These are phyloP conservation scores for Chlamydotis undulata DNA, from an alignment of 2,113 vertebrate species.

Conservation along the genomic window DNA sequence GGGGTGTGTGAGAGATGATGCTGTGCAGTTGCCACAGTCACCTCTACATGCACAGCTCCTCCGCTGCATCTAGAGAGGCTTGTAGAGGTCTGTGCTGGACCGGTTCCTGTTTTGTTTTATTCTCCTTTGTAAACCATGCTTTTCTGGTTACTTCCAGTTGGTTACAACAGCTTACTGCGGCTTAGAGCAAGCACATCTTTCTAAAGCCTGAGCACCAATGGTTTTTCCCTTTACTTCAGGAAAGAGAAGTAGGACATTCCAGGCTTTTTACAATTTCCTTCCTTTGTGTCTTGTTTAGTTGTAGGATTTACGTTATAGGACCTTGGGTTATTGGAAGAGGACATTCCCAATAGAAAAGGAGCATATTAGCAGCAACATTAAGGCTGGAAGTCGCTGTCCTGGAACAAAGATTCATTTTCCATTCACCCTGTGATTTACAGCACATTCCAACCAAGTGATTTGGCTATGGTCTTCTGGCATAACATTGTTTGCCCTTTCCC, in stretches of 20 bases:
- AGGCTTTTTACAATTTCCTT: not conserved
- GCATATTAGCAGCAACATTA: constrained; percentile 24
- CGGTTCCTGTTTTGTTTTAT: not conserved
- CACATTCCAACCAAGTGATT: constrained; percentile 64
- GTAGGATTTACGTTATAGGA: constrained; percentile 4
- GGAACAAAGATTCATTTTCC: constrained; percentile 61
- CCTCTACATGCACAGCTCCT: not conserved
- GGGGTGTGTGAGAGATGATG: not conserved
- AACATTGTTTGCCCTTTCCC: constrained; percentile 71
- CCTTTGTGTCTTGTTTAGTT: constrained; percentile 14
- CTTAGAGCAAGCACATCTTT: not conserved
- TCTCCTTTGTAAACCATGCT: not conserved
- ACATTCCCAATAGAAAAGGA: constrained; percentile 11
- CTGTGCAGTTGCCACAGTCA: not conserved
- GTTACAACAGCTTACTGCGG: not conserved
- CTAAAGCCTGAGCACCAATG: not conserved
- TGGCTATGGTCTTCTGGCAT: constrained; percentile 67
- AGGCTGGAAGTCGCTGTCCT: constrained; percentile 17
- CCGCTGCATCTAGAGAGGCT: not conserved
- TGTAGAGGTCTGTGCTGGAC: not conserved
- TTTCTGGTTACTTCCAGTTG: not conserved
- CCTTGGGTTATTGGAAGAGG: constrained; percentile 33
- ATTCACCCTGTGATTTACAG: constrained; percentile 25
- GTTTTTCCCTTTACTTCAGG: not conserved
- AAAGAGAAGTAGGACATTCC: not conserved